These are phyloP conservation scores for Siderastrea siderea DNA, from an alignment of 92 coral and sea anemone species.

Conservation along the genomic window DNA sequence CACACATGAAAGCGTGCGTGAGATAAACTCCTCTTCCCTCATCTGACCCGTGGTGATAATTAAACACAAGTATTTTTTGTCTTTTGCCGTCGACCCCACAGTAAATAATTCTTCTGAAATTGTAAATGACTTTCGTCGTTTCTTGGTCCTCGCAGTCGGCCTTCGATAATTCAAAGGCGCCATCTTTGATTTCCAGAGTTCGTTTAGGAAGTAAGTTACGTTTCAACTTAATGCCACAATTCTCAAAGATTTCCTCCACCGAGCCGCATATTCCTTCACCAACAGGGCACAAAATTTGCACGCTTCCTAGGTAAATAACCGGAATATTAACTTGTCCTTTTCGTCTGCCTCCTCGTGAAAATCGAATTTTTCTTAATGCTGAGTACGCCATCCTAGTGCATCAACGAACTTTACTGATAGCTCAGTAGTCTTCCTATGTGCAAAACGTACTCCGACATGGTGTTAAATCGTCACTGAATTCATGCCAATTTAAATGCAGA, in stretches of 20 bases:
- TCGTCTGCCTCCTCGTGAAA: background rate
- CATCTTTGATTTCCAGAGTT: conserved; percentile 60
- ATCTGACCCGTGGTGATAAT: conserved; percentile 63
- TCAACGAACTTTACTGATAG: no score
- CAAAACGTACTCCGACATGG: no score
- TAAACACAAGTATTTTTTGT: conserved; percentile 79
- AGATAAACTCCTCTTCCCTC: conserved; percentile 57
- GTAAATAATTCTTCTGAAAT: conserved; percentile 74
- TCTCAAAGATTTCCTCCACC: conserved; percentile 82
- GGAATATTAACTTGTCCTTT: background rate
- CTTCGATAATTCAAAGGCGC: conserved; percentile 29
- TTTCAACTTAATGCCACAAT: conserved; percentile 36
- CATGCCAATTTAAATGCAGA: no score
- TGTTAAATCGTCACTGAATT: no score
- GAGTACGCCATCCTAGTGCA: conserved; percentile 12
- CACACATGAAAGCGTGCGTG: conserved; percentile 81
- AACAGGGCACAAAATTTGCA: conserved; percentile 81
- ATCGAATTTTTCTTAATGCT: conserved; percentile 10
- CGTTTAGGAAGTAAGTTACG: conserved; percentile 52
- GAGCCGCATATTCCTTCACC: conserved; percentile 92
- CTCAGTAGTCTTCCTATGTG: no score
- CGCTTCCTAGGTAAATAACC: conserved; percentile 81
- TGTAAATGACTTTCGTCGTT: conserved; percentile 39
- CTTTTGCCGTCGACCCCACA: conserved; percentile 89
- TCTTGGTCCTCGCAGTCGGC: conserved; percentile 40